phyloP scores from a whole-genome alignment of 2,888 invertebrate genomes.

The Clanis bilineata region DNA sequence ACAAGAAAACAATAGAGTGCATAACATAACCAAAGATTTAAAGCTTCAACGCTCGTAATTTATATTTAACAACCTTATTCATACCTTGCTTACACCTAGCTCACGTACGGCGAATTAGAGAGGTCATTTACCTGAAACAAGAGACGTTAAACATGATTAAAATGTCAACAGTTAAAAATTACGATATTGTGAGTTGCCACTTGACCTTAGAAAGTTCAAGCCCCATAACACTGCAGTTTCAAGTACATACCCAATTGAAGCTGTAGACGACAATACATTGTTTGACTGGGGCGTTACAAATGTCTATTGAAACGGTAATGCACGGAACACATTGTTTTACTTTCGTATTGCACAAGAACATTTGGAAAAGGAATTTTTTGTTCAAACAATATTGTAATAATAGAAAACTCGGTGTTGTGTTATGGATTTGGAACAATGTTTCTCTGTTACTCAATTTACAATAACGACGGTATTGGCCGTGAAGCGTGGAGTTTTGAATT shows the following conservation, averaged over 20 bases:
- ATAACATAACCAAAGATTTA: slow-evolving; percentile 11
- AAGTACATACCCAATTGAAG: slow-evolving; percentile 37
- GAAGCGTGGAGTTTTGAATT: neutral
- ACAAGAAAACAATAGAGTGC: slow-evolving; percentile 6
- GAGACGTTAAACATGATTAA: slow-evolving; percentile 36
- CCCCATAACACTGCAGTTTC: slow-evolving; percentile 31
- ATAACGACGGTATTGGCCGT: neutral
- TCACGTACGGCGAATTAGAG: slow-evolving; percentile 20
- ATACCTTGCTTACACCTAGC: slow-evolving; percentile 28
- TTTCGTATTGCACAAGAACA: slow-evolving; percentile 40
- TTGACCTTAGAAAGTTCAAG: slow-evolving; percentile 46
- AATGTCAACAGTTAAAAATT: slow-evolving; percentile 34
- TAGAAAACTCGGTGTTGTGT: slow-evolving; percentile 10
- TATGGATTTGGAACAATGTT: slow-evolving; percentile 13
- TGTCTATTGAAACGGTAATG: slow-evolving; percentile 44
- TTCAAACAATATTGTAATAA: slow-evolving; percentile 48
- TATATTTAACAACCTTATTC: slow-evolving; percentile 20
- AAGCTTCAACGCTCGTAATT: slow-evolving; percentile 5
- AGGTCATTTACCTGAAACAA: slow-evolving; percentile 51
- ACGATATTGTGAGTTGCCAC: slow-evolving; percentile 33
- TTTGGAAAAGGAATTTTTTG: slow-evolving; percentile 51
- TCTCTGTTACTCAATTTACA: slow-evolving; percentile 14
- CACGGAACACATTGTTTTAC: slow-evolving; percentile 38
- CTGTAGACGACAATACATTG: slow-evolving; percentile 43
- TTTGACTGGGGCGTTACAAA: slow-evolving; percentile 45